A percentile compares a stretch with the other conserved stretches of the same genome.
phyloP scores from a whole-genome alignment of 30 jellyfish, hydroid and myxozoan genomes.

The Nemopilema nomurai region DNA sequence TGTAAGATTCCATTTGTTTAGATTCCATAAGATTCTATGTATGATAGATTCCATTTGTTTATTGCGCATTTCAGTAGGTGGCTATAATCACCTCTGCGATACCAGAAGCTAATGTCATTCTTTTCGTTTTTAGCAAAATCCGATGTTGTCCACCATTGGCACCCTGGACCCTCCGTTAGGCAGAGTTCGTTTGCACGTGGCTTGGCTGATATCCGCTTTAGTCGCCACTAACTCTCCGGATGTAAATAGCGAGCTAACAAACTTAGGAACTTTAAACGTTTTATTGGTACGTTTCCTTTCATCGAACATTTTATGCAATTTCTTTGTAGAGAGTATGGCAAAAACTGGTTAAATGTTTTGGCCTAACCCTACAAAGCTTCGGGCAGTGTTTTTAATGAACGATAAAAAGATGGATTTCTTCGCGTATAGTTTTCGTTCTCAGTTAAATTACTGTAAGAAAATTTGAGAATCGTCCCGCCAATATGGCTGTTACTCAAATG shows the following conservation, averaged over 20 bases:
- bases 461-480: no score
- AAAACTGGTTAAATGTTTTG: no score
- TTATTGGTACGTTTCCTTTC: slow-evolving; percentile 62
- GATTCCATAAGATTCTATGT: no score
- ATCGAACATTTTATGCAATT: background rate
- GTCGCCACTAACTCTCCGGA: slow-evolving; percentile 57
- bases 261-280: slow-evolving; percentile 77
- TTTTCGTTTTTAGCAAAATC: slow-evolving; percentile 44
- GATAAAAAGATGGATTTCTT: no score
- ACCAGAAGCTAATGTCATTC: background rate
- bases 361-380: background rate
- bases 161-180: slow-evolving; percentile 94
- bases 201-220: slow-evolving; percentile 81
- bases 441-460: no score
- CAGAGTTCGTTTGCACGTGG: slow-evolving; percentile 83
- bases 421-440: no score
- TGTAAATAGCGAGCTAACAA: slow-evolving; percentile 71
- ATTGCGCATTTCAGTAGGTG: no score
- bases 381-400: no score
- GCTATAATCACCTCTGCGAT: no score
- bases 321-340: slow-evolving; percentile 1
- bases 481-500: no score
- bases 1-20: no score
- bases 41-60: no score
- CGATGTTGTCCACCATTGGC: slow-evolving; percentile 89